phyloP scores from a whole-genome alignment of 2,888 invertebrate species.

The Cacoxenus indagator region DNA sequence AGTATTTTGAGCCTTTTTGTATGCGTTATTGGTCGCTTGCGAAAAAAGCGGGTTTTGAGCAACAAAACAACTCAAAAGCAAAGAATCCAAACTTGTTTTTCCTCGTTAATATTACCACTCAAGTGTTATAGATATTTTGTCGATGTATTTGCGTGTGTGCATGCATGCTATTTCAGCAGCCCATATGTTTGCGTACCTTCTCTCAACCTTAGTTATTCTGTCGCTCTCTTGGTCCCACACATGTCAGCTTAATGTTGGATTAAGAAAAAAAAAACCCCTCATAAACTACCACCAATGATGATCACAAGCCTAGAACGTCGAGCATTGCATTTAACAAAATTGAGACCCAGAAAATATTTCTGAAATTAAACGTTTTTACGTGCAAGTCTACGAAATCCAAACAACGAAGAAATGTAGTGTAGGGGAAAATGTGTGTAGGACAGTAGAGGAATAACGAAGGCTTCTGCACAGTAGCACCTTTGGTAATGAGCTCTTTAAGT shows the following conservation, averaged over 20 bases:
- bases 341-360: background rate
- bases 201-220: background rate
- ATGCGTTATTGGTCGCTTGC: background rate
- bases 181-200: conserved; percentile 43
- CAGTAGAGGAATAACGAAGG: background rate
- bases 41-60: background rate
- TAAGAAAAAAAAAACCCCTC: background rate
- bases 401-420: too few species aligned
- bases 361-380: conserved; percentile 1
- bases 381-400: background rate
- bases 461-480: conserved; percentile 56
- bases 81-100: background rate
- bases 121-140: background rate
- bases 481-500: conserved; percentile 68
- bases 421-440: conserved; percentile 26
- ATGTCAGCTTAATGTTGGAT: background rate
- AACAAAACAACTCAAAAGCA: background rate
- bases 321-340: too few species aligned
- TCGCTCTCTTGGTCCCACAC: background rate
- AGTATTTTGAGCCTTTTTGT: background rate
- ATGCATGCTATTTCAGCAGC: conserved; percentile 35
- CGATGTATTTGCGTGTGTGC: conserved; percentile 19
- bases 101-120: background rate
- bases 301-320: background rate
- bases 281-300: background rate